Evolutionary conservation across 1,140 invertebrate species (phyloP).

Genomic region (Macrosteles quadrilineatus): DNA sequence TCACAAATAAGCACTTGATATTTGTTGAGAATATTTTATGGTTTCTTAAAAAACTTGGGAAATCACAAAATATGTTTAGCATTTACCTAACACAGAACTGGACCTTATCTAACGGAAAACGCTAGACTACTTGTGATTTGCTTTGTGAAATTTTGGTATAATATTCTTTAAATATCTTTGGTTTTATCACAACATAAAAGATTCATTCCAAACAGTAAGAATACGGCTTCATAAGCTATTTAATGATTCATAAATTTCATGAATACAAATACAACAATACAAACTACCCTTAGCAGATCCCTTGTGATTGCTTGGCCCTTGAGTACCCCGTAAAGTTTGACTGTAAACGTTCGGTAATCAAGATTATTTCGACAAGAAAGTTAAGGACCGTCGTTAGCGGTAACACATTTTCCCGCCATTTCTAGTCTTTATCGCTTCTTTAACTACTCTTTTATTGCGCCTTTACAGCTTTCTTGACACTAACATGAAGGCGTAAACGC

Average conservation of each 20-base stretch:
- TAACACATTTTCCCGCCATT: conserved; percentile 20
- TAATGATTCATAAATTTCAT: background rate
- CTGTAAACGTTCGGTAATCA: background rate
- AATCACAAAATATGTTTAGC: no score
- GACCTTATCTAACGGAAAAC: no score
- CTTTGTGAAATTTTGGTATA: no score
- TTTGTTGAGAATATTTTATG: no score
- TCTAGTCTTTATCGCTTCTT: conserved; percentile 14
- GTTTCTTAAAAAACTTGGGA: no score
- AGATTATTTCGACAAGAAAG: background rate
- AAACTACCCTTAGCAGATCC: no score
- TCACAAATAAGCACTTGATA: no score
- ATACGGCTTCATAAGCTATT: background rate
- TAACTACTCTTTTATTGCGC: conserved; percentile 16
- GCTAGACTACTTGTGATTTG: no score
- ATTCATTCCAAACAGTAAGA: background rate
- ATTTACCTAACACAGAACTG: no score
- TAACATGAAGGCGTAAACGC: background rate
- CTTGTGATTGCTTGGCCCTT: background rate
- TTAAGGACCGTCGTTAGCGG: conserved; percentile 7
- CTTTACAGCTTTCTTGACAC: conserved; percentile 19
- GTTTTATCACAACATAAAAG: background rate
- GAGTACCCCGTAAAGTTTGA: background rate
- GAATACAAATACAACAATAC: background rate
- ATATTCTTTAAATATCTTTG: background rate